Evolutionary conservation across 2,797 vertebrate species (phyloP).

Genomic region (Australoheros facetus): DNA sequence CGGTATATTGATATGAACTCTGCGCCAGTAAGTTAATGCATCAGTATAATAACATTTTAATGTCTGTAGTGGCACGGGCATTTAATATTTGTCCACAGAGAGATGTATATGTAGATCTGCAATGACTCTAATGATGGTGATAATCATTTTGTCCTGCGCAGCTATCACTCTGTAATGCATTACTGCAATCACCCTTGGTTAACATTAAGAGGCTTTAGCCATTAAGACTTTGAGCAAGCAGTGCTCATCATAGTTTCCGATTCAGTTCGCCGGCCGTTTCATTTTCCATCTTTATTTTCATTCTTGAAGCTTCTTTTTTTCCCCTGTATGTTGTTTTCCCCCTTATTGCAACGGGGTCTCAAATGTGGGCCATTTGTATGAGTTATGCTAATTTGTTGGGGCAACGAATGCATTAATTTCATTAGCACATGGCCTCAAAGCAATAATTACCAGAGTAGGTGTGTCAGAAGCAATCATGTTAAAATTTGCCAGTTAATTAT

Average conservation of each 20-base stretch:
- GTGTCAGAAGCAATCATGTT: conserved; percentile 99
- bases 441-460: conserved; percentile 99
- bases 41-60: conserved; percentile 83
- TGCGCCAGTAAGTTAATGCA: conserved; percentile 72
- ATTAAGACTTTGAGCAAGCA: conserved; percentile 81
- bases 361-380: conserved; percentile 98
- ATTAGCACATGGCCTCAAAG: conserved; percentile 99
- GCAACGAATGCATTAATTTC: conserved; percentile 99
- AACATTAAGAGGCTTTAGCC: conserved; percentile 83
- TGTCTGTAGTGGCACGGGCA: conserved; percentile 75
- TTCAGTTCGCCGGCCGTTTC: conserved; percentile 80
- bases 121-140: conserved; percentile 78
- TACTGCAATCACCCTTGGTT: conserved; percentile 76
- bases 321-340: conserved; percentile 50
- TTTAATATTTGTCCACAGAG: conserved; percentile 75
- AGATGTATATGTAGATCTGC: conserved; percentile 77
- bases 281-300: conserved; percentile 69
- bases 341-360: conserved; percentile 78
- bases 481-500: conserved; percentile 99
- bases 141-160: conserved; percentile 76
- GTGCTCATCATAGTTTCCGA: conserved; percentile 79
- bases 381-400: conserved; percentile 99
- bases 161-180: conserved; percentile 74
- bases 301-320: conserved; percentile 35
- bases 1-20: conserved; percentile 71